Conservation (phyloP, 30 jellyfish, hydroid and myxozoan genomes). For the Cassiopea andromeda region DNA sequence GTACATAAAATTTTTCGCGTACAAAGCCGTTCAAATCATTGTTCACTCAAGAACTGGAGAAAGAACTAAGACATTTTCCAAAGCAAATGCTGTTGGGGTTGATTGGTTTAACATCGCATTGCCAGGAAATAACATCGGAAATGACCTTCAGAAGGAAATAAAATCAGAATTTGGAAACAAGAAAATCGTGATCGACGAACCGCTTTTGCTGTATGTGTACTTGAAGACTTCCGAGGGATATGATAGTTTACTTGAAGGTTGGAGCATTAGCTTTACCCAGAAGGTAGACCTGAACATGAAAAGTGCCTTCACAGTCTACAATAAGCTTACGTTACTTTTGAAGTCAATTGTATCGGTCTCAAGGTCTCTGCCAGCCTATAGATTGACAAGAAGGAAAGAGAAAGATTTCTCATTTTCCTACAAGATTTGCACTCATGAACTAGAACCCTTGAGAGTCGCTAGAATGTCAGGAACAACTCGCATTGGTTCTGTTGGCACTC, state of each 20-base stretch:
- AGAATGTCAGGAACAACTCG: conserved; percentile 53
- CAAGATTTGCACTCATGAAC: conserved; percentile 63
- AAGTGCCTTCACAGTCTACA: conserved; percentile 78
- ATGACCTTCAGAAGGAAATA: conserved; percentile 73
- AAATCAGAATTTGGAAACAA: conserved; percentile 65
- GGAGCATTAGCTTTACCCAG: conserved; percentile 71
- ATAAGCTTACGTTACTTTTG: conserved; percentile 80
- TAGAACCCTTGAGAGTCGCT: conserved; percentile 11
- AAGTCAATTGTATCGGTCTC: conserved; percentile 77
- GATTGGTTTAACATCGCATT: conserved; percentile 97
- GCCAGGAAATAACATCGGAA: conserved; percentile 60
- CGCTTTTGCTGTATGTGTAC: conserved; percentile 71
- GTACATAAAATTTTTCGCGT: conserved; percentile 84
- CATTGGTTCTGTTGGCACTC: conserved; percentile 84
- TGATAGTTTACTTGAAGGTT: conserved; percentile 80
- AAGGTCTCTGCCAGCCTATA: conserved; percentile 89
- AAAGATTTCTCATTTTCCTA: conserved; percentile 77
- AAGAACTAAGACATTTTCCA: conserved; percentile 63
- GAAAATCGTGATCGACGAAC: conserved; percentile 67
- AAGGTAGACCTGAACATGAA: conserved; percentile 56
- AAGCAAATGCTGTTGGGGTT: conserved; percentile 88
- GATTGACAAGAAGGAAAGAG: conserved; percentile 71
- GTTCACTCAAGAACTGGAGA: conserved; percentile 93
- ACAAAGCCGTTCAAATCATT: conserved; percentile 78
- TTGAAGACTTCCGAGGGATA: conserved; percentile 88